phyloP scores from a whole-genome alignment of 2,113 vertebrate genomes.

The Chaetodon auriga region DNA sequence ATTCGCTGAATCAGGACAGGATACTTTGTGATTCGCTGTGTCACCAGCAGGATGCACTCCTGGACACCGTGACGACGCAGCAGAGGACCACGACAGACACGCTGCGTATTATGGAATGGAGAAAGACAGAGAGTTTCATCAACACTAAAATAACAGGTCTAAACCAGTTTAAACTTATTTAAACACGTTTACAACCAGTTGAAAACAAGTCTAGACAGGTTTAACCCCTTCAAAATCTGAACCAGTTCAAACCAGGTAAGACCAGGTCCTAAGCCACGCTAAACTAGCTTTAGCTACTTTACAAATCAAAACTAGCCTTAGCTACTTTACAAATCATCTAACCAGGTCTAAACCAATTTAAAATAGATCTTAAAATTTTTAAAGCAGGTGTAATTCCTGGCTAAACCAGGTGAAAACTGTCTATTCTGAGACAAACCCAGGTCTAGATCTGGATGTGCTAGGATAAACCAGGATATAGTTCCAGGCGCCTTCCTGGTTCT shows the following conservation, averaged over 20 bases:
- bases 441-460: too few relatives aligned
- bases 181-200: background rate
- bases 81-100: conserved; percentile 87
- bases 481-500: background rate
- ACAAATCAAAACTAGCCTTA: too few relatives aligned
- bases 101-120: conserved; percentile 76
- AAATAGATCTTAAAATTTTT: too few relatives aligned
- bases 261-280: too few relatives aligned
- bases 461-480: background rate
- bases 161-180: background rate
- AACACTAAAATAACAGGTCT: background rate
- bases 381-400: background rate
- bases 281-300: too few relatives aligned
- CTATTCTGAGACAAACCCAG: too few relatives aligned
- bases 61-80: conserved; percentile 93
- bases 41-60: conserved; percentile 95
- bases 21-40: conserved; percentile 96
- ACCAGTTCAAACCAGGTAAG: background rate
- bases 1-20: conserved; percentile 92
- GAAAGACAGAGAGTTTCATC: background rate
- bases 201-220: background rate
- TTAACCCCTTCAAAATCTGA: too few relatives aligned
- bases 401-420: too few relatives aligned
- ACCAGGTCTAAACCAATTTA: too few relatives aligned
- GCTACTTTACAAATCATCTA: too few relatives aligned